phyloP scores from a whole-genome alignment of 2,888 invertebrate genomes.

The Odontocolon sp. region DNA sequence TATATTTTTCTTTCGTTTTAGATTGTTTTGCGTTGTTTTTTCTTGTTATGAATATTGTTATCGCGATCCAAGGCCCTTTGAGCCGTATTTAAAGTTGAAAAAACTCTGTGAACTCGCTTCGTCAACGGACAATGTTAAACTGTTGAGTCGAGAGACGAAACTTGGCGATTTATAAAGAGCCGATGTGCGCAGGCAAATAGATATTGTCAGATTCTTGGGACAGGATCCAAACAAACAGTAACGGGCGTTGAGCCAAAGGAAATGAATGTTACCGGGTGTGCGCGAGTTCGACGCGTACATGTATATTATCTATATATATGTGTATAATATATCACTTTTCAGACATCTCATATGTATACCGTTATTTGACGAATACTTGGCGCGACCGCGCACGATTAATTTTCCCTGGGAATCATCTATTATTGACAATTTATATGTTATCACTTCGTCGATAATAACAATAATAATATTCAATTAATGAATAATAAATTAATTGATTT shows the following conservation, averaged over 20 bases:
- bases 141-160: slow-evolving; percentile 59
- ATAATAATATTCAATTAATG: slow-evolving; percentile 7
- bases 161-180: slow-evolving; percentile 68
- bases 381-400: slow-evolving; percentile 6
- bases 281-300: neutral
- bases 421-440: neutral
- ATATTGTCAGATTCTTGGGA: slow-evolving; percentile 66
- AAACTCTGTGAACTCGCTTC: slow-evolving; percentile 12
- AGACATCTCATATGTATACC: neutral
- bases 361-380: slow-evolving; percentile 37
- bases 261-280: slow-evolving; percentile 1
- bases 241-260: slow-evolving; percentile 62
- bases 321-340: neutral
- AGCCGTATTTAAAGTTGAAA: neutral
- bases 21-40: too few relatives aligned
- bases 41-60: too few relatives aligned
- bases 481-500: slow-evolving; percentile 28
- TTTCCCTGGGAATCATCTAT: neutral
- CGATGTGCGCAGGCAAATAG: slow-evolving; percentile 61
- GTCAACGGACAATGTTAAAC: slow-evolving; percentile 57
- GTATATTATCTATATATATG: neutral
- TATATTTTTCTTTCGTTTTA: too few relatives aligned
- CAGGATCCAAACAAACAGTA: slow-evolving; percentile 70
- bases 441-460: neutral
- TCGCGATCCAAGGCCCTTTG: neutral